Base-by-base conservation (phyloP, 2,888 invertebrate species). In the Plusia festucae region DNA sequence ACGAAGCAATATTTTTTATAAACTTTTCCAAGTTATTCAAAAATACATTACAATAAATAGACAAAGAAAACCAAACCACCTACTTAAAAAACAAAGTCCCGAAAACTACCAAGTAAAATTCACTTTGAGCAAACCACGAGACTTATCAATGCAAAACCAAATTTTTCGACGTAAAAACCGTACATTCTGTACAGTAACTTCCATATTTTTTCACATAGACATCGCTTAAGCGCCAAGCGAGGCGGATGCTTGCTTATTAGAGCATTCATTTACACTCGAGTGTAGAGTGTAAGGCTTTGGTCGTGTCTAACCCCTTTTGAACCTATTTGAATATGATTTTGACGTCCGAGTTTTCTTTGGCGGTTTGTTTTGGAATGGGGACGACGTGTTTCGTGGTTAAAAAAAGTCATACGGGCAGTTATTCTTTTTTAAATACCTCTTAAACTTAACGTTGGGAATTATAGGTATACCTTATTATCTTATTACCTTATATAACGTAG, bases 171-270 rank as follows among this genome's bases (percentile, higher is more conserved):
- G 52, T 40, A 58, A 65, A 73, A 65, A 32, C 9, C 46, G 46
- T 60, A 27, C 44, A 52, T 60, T 53, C 40, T 59, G 22, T 51
- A 55, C 73, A 59, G 46, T 20, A 30, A 30, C 30, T 49, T 11
- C 53, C 46, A 24, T 9, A 16, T 73, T 73, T 77, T 73, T 77
- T 73, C 68, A 77, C 59, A 73, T 73, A 66, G 71, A 76, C 77
- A 68, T 27, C 78, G 73, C 78, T 76, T 73, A 73, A 49, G 34
- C 24, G 44, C 53, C 22, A 73, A 69, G 72, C 81, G 63, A 65
- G 46, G 68, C 80, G 78, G 71, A 55, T 70, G 73, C 68, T 65
- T 81, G 79, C 78, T 82, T 78, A 80, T 75, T 75, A 82, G 82
- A 72, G 80, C 80, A 80, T 82, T 80, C 80, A 80, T 80, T 69